A percentile compares a stretch with the other conserved stretches of the same genome.
Evolutionary conservation across 35 echinoderm and acorn worm genomes (phyloP).

Genomic region (Lytechinus variegatus): DNA sequence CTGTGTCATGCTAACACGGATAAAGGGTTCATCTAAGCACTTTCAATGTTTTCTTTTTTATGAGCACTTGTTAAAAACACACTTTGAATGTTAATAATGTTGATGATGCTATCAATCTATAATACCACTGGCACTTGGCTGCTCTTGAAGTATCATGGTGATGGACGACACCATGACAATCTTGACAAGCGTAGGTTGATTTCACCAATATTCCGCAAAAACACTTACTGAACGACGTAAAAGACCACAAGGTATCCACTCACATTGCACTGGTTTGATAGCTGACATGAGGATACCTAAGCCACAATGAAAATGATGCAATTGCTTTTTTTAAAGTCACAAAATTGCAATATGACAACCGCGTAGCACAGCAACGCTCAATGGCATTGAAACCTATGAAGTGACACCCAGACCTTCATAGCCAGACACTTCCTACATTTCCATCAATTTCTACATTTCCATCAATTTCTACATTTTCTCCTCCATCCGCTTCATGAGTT

Average conservation of each 20-base stretch:
- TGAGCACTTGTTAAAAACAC: neutral
- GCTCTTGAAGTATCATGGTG: neutral
- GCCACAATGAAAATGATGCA: neutral
- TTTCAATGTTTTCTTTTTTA: neutral
- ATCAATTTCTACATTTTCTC: constrained; percentile 30
- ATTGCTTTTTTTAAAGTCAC: neutral
- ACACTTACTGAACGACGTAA: neutral
- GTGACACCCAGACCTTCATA: neutral
- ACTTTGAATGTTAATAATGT: neutral
- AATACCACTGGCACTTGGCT: neutral
- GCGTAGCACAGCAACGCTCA: neutral
- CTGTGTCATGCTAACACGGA: neutral
- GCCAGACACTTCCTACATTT: constrained; percentile 44
- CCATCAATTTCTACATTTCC: constrained; percentile 21
- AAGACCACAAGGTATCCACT: neutral
- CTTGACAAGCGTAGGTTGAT: neutral
- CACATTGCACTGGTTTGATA: neutral
- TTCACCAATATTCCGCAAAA: neutral
- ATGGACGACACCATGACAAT: neutral
- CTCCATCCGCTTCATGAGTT: neutral
- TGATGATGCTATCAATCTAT: neutral
- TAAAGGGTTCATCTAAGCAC: neutral
- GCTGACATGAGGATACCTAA: neutral
- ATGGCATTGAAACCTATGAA: neutral
- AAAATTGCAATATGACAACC: neutral